Percentiles rank a stretch among this genome's conserved stretches.
Conservation (phyloP, 2,888 invertebrate genomes). For the Ectemnius continuus region DNA sequence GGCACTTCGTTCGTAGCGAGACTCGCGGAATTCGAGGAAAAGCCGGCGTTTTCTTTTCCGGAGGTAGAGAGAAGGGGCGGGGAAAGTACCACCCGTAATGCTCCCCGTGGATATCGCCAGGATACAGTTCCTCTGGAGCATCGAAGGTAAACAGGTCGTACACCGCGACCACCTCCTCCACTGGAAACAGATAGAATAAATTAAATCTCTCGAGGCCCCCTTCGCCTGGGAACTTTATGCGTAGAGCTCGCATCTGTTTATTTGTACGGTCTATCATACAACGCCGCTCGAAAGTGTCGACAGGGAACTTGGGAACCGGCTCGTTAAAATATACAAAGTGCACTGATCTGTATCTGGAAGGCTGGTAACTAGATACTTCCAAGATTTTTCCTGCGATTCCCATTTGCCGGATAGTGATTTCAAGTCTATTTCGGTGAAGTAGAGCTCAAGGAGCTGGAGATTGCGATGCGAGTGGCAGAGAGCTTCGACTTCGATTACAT, state of each 20-base stretch:
- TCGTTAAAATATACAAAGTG: not conserved
- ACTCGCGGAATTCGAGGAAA: not conserved
- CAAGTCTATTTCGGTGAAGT: no score
- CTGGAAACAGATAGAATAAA: constrained; percentile 78
- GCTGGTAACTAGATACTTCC: no score
- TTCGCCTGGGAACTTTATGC: not conserved
- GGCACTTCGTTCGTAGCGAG: not conserved
- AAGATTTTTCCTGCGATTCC: no score
- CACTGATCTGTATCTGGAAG: not conserved
- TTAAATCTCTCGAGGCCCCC: not conserved
- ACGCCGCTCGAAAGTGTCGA: not conserved
- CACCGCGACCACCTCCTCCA: constrained; percentile 82
- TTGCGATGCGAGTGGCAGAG: no score
- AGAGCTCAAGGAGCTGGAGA: no score
- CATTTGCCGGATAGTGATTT: no score
- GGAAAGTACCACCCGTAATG: constrained; percentile 83
- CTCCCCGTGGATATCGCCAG: constrained; percentile 89
- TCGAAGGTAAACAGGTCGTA: constrained; percentile 87
- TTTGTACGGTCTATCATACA: not conserved
- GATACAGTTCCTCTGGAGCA: constrained; percentile 85
- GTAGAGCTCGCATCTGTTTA: not conserved
- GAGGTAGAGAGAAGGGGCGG: constrained; percentile 24
- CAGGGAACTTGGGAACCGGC: constrained; percentile 1
- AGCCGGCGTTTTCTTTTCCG: not conserved
- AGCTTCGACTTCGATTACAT: not conserved